Base-by-base conservation (phyloP, 1,140 invertebrate species). In the Drosophila nannoptera region DNA sequence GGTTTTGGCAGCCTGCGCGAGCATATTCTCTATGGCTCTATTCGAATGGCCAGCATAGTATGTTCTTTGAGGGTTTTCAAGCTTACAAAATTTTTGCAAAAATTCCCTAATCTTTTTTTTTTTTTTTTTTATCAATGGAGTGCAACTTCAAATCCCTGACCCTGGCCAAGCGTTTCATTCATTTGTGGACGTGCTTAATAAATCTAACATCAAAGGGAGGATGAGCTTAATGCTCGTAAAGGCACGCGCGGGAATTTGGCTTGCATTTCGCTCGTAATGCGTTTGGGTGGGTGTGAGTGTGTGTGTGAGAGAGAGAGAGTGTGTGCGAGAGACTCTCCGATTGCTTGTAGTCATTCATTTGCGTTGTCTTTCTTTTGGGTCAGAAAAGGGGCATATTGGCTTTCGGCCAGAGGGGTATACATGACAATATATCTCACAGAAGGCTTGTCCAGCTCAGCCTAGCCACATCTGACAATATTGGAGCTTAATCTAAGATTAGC, bases 141-240 rank as follows among this genome's bases (percentile, higher is more conserved):
- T 22, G 22, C 22, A 22, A 16, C 9, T 52, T 14, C n/a, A n/a
- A n/a, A n/a, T n/a, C n/a, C n/a, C n/a, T 40, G 40, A 22, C 43
- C 22, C 12, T 11, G 12, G 8, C 4, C 11, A 11, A 7, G 12
- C 5, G 11, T 16, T 7, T 43, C 31, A 43, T 36, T 29, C 50
- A 7, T 42, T 62, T 43, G 31, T 49, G 29, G 49, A 22, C 43
- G 7, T 31, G 40, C 42, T 32, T 43, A 32, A 33, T 43, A 33
- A 55, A 16, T 35, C 31, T 7, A 14, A 50, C 16, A 63, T 40
- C 31, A 38, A 35, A 33, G 11, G 31, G 31, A 49, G 16, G 54
- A 56, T 31, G 29, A 35, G 54, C 40, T 38, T 9, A 69, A 35
- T 63, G 60, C 50, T 38, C n/a, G 33, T 54, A 14, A 43, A 14